Evolutionary conservation across 2,797 vertebrate genomes (phyloP).

Genomic region (Limnodromus scolopaceus): DNA sequence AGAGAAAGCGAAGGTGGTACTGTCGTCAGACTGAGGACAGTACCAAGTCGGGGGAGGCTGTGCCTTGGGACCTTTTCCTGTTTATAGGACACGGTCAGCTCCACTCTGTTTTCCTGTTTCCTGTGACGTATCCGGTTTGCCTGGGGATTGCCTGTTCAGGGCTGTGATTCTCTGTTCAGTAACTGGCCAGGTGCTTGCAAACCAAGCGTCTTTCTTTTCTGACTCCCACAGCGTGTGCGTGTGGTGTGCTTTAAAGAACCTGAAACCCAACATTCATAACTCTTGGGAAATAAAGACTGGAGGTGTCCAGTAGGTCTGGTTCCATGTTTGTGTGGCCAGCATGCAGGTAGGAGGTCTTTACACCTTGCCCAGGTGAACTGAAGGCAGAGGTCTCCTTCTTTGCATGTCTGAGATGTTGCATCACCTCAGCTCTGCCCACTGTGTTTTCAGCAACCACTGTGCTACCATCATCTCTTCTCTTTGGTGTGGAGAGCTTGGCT

Average conservation of each 20-base stretch:
- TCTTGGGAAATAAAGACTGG: neutral
- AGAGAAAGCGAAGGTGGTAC: neutral
- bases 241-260: neutral
- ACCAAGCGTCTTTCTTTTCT: neutral
- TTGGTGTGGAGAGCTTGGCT: neutral
- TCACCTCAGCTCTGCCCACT: neutral
- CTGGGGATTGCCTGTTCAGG: neutral
- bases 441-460: neutral
- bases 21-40: neutral
- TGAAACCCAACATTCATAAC: neutral
- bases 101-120: slow-evolving; percentile 40
- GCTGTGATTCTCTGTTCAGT: neutral
- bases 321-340: neutral
- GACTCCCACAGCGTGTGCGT: accelerated
- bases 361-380: neutral
- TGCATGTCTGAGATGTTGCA: neutral
- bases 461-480: neutral
- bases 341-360: neutral
- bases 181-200: neutral
- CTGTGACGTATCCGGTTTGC: slow-evolving; percentile 44
- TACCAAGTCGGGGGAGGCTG: neutral
- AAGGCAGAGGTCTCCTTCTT: neutral
- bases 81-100: neutral
- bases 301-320: neutral
- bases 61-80: slow-evolving; percentile 51